Percentiles rank a stretch among this genome's conserved stretches.
Evolutionary conservation across 2,113 vertebrate genomes (phyloP).

Genomic region (Periophthalmodon schlosseri): DNA sequence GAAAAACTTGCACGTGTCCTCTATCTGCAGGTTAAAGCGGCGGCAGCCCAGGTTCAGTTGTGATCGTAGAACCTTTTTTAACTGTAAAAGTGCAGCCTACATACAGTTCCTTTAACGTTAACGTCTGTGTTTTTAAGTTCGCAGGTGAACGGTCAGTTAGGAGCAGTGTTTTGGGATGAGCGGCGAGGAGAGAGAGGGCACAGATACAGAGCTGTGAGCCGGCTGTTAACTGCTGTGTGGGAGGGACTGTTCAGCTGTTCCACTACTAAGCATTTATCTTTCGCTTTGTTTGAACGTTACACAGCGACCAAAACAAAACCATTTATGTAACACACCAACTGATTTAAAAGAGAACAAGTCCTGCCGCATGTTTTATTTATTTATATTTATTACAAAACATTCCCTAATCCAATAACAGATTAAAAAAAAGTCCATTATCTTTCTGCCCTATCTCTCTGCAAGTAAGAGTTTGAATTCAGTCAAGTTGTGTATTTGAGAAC

Average conservation of each 20-base stretch:
- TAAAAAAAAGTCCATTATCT: neutral
- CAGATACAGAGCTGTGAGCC: neutral
- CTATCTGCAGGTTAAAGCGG: no score
- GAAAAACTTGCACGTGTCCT: no score
- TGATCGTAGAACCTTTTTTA: no score
- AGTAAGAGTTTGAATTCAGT: neutral
- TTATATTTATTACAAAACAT: no score
- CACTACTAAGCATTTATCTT: neutral
- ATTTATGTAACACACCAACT: neutral
- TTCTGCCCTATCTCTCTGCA: neutral
- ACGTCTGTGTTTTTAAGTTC: neutral
- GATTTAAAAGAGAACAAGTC: neutral
- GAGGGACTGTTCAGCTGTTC: constrained; percentile 3
- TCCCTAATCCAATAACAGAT: no score
- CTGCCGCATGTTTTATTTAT: neutral
- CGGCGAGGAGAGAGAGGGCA: neutral
- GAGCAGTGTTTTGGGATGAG: neutral
- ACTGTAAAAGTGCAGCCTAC: no score
- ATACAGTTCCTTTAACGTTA: neutral
- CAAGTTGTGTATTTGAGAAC: no score
- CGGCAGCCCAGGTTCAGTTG: no score
- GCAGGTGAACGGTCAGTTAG: no score
- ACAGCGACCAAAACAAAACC: neutral
- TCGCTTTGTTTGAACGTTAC: neutral
- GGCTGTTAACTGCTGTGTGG: constrained; percentile 8